Evolutionary conservation across 2,113 vertebrate genomes (phyloP), one percentile per base, ranked within the genome.

Genomic region (Columba livia): DNA sequence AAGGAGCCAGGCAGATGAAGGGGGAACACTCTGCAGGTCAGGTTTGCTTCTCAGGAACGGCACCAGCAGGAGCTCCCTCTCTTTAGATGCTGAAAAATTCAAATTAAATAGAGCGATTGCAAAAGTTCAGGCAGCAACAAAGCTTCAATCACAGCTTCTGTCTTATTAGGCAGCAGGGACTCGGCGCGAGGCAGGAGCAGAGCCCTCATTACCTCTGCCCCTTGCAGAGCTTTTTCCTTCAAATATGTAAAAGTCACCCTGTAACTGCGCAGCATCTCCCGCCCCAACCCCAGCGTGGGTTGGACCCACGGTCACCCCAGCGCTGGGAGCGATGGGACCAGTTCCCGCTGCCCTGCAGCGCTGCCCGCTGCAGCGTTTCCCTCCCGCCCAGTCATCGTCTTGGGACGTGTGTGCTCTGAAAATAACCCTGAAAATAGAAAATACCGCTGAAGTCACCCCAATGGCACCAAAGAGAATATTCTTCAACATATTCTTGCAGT

Each of bases 11-110:
- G 75, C 18, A n/a, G 73, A 29, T 29, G 79, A 62, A 61, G 61
- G 5, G 24, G 66, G 56, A 50, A 36, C 60, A 85, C 36, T 79
- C 44, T n/a, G 56, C 34, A 16, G 28, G n/a, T 25, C 4, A 25
- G 36, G 40, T 14, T 85, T 44, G 42, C 66, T 56, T 34, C 50
- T 50, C 0, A 0, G 51, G 65, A 78, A 60, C 0, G 3, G 83
- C 74, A 64, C 58, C 92, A 80, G 86, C 79, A 29, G 89, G 83
- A 94, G 79, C 60, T 90, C 83, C 60, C 60, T 48, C n/a, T 34
- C 72, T 78, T 53, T 13, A 50, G 47, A 34, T 21, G 38, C 79
- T 60, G 53, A 48, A 53, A 58, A 78, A 58, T 34, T 34, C 54
- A 58, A n/a, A 84, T 29, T 15, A 29, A 82, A 40, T 6, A 19